Evolutionary conservation across 1,140 invertebrate genomes (phyloP), one percentile per base, ranked within the genome.

Genomic region (Cyrtorhinus lividipennis): DNA sequence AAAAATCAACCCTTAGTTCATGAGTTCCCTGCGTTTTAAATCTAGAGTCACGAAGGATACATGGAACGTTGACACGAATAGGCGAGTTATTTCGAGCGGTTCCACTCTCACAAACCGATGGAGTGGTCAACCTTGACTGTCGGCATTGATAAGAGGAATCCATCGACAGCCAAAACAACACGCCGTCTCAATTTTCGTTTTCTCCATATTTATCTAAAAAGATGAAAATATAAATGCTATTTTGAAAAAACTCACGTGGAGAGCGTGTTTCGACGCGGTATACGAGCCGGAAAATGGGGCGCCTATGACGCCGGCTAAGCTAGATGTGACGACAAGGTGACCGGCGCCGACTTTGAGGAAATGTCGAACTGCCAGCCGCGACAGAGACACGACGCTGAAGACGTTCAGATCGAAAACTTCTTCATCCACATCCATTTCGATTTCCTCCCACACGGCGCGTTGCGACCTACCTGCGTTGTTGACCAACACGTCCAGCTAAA

Each of bases 401-500:
- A 92, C 88, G 73, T 93, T 91, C 38, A 92, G 69, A 22, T 92
- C 82, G 69, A 93, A 89, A 66, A 92, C 73, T 62, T 87, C 80
- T 61, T 78, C 78, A 71, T 95, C 89, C 0, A 93, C 88, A 58
- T 77, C 69, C 0, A 90, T 56, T 1, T 88, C 80, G 64, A 88
- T 90, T 1, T 86, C 76, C 64, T 85, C 82, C 83, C 87, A 92
- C 24, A 71, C 64, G 1, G 86, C 87, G 65, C 89, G 73, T 74
- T 94, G 90, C 26, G 85, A 85, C 66, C 88, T 73, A 2, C 88
- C 89, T 15, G 88, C 88, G 76, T 92, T 92, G 69, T 87, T 88
- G 0, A 92, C 79, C 23, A 92, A 74, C 64, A 91, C 81, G 72
- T 92, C 86, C 10, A 92, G 69, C 83, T 84, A n/a, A n/a, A n/a